A percentile compares a stretch with the other conserved stretches of the same genome.
phyloP scores from a whole-genome alignment of 2,888 invertebrate species.

The Cryptus viduatorius region DNA sequence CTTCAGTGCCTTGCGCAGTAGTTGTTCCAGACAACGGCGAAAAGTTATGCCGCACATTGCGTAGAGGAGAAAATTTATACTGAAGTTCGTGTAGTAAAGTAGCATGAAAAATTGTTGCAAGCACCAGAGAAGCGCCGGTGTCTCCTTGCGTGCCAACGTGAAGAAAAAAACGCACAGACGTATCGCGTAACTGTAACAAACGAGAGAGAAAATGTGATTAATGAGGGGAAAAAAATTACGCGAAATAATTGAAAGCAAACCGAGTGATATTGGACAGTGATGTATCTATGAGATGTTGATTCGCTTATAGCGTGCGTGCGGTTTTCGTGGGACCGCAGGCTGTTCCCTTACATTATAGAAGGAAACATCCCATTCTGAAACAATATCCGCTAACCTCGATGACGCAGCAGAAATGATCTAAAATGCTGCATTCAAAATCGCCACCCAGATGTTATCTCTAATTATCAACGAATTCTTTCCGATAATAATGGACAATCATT shows the following conservation, averaged over 20 bases:
- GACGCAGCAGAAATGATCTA: too few species aligned
- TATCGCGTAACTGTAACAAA: conserved; percentile 86
- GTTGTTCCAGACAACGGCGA: conserved; percentile 86
- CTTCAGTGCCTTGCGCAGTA: conserved; percentile 85
- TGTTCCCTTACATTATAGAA: too few species aligned
- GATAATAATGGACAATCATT: too few species aligned
- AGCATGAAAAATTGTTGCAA: conserved; percentile 88
- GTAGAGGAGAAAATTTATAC: conserved; percentile 88
- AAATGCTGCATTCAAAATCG: too few species aligned
- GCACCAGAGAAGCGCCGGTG: conserved; percentile 85
- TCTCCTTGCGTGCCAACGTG: conserved; percentile 84
- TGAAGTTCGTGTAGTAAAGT: conserved; percentile 89
- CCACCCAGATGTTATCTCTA: too few species aligned
- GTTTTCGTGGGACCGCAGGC: too few species aligned
- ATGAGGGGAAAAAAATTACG: not conserved
- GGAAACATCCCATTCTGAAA: too few species aligned
- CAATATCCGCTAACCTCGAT: too few species aligned
- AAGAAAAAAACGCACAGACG: conserved; percentile 86
- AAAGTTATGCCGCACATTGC: conserved; percentile 88
- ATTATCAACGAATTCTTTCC: too few species aligned
- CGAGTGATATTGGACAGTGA: not conserved
- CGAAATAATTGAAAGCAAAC: not conserved
- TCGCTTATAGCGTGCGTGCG: not conserved
- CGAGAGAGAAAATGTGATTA: not conserved
- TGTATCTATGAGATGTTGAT: not conserved